phyloP scores from a whole-genome alignment of 2,797 vertebrate species.

The Phrynocephalus vlangalii region DNA sequence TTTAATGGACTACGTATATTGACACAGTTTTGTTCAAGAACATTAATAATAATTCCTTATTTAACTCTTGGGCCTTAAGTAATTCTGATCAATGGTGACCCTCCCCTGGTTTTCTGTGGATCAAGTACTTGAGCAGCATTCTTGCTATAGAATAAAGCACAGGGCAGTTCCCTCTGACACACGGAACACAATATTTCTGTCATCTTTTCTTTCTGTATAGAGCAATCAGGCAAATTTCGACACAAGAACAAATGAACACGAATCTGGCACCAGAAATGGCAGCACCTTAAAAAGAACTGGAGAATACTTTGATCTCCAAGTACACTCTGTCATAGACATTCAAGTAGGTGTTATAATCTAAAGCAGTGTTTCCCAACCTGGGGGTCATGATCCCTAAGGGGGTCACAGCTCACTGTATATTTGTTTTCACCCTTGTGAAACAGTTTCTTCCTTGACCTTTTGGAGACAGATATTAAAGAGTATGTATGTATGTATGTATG shows the following conservation, averaged over 20 bases:
- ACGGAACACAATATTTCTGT: neutral
- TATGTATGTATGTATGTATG: neutral
- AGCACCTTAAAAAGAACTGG: neutral
- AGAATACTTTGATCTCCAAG: neutral
- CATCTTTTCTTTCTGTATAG: neutral
- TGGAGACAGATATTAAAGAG: no score
- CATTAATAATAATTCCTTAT: no score
- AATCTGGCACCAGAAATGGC: neutral
- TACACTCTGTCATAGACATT: neutral
- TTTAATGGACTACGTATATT: no score
- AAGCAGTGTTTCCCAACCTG: neutral
- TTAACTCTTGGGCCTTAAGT: no score
- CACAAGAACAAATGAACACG: neutral
- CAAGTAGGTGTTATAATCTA: neutral
- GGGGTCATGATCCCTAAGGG: no score
- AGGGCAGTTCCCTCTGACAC: neutral
- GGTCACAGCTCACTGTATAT: no score
- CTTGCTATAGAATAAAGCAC: neutral
- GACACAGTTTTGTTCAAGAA: no score
- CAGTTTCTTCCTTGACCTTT: no score
- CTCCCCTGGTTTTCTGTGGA: no score
- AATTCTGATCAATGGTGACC: no score
- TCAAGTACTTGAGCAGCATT: neutral
- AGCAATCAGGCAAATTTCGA: neutral
- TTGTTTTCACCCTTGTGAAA: no score